Base-by-base conservation (phyloP, 2,113 vertebrate species). In the Oryzias curvinotus region DNA sequence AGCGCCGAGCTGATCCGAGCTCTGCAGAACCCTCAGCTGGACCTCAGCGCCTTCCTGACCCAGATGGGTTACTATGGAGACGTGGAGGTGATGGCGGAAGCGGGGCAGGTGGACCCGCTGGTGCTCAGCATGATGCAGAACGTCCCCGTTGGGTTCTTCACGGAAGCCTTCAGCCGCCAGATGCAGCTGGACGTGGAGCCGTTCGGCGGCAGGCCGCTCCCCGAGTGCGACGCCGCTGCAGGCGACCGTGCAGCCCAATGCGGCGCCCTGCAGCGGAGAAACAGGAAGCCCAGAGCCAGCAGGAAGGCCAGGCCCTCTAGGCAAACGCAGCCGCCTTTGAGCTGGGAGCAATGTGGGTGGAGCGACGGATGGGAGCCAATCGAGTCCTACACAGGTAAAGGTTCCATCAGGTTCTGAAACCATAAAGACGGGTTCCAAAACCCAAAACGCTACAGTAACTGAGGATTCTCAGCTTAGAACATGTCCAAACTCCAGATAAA, bases 1-100 rank as follows among this genome's bases (percentile, higher is more conserved):
- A 66, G 55, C 61, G 36, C 19, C n/a, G 60, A 73, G 13, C 57
- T 85, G 53, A 71, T 85, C 48, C 56, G 18, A 49, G 30, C n/a
- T 13, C 65, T 85, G 60, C 78, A 74, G 54, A 55, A 46, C 60
- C 56, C 51, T 0, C 52, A 74, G 46, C 66, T 78, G 26, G 71
- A 78, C 5, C 62, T 80, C 50, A 36, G 26, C 62, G 0, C 47
- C 14, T 78, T 83, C 48, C 75, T 85, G 36, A 23, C 3, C 4
- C 50, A 26, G 17, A 58, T 50, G 23, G 77, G 69, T 41, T 83
- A 76, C 65, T 68, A 28, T 7, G 19, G 7, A n/a, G n/a, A 59
- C 7, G 6, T 44, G 1, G 43, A 48, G 4, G 5, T 15, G 18
- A 5, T 56, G 12, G 45, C 56, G n/a, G 18, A n/a, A n/a, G n/a